Evolutionary conservation across 1,140 invertebrate genomes (phyloP), one percentile per base, ranked within the genome.

Genomic region (Holcopasites calliopsidis): DNA sequence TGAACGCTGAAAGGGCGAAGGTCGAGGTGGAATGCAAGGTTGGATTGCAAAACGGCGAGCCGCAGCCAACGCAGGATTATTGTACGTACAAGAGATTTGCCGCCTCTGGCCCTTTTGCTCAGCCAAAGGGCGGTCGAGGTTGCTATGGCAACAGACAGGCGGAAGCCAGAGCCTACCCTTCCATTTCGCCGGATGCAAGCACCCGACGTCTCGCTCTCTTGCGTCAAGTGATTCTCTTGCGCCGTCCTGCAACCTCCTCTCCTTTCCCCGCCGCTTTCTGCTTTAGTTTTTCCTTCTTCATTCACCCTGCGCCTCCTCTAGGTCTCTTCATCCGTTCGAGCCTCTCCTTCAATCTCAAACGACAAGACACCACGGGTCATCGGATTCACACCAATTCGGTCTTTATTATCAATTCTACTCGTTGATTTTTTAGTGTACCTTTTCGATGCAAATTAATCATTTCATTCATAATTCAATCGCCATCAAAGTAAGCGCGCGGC

Each of bases 61-160:
- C 82, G 75, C 72, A 44, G 76, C 80, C 82, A 85, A 76, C 16
- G 83, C 83, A 77, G 86, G 87, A 90, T 90, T 89, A 90, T 88
- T 89, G 88, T 90, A 89, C 85, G 87, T 91, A 88, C 89, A 89
- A 89, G 87, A 89, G 88, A 90, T 91, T 90, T 91, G 86, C 85
- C 85, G 89, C 86, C 86, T 86, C 79, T 86, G 85, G 88, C 85
- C 86, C 86, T 89, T 84, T 80, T 88, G 83, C 86, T 81, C 77
- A 82, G 82, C 83, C 76, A 86, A 89, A 88, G 85, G 87, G 86
- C 85, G 81, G 76, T 74, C 83, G 82, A 82, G 85, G 89, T 91
- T 85, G 88, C 90, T 88, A 90, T 89, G 89, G 88, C 80, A 87
- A 90, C 90, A 90, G 88, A 88, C 89, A 85, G 85, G 79, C 87